Base-by-base conservation (phyloP, 2,888 invertebrate species). In the Aquatica leii region DNA sequence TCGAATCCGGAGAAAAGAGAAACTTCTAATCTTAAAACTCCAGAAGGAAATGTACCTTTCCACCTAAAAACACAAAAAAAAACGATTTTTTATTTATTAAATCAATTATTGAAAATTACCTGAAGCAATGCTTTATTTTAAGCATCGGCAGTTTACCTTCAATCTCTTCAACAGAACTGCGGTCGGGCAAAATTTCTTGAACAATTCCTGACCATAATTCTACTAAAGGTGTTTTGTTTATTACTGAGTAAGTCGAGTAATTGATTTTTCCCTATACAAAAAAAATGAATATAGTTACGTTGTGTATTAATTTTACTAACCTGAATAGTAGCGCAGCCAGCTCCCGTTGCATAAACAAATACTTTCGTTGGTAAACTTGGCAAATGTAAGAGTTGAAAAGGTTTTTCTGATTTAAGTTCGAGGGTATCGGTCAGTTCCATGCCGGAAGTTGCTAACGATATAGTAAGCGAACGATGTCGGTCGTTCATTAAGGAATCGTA, bases 401-500 rank as follows among this genome's bases (percentile, higher is more conserved):
- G 82, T 12, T 84, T 83, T 15, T 82, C 82, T 0, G 86, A 84
- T 43, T 85, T 82, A 0, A 89, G 79, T 66, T 88, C 88, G 24
- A 88, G 67, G 0, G 89, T 89, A 69, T 89, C 89, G 0, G 89
- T 89, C n/a, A 89, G 77, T 70, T 89, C 89, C 89, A 89, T 89
- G 1, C 88, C 88, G 0, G 88, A 88, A 12, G 89, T 89, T 0
- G 89, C 89, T n/a, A 89, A 75, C 0, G 88, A 88, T 0, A 89
- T 86, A 0, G 88, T 88, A 3, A 89, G 79, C 0, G 87, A 84
- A 48, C 88, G 82, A 69, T 88, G 88, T 21, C 85, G 83, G 67
- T 88, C 88, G 71, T 85, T 84, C 0, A 87, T 87, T 18, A 88
- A 73, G 0, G 84, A 82, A 17, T 87, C 86, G 71, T 87, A 88